Percentiles rank a stretch among this genome's conserved stretches.
These are phyloP conservation scores for Sinonovacula constricta DNA, from an alignment of 1,140 invertebrate species.

Conservation along the genomic window DNA sequence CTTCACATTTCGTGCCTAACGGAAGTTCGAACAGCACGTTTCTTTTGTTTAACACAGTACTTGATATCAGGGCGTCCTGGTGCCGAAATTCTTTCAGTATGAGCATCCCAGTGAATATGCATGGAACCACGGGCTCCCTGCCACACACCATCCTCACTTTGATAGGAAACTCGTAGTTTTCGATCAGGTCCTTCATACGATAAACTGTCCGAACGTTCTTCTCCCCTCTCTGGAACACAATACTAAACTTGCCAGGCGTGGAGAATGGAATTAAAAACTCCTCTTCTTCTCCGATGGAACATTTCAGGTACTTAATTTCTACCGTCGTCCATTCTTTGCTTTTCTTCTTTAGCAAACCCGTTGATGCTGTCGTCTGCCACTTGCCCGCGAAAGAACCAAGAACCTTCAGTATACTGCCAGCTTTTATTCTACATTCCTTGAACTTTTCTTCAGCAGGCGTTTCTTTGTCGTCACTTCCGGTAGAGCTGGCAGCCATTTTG, in stretches of 20 bases:
- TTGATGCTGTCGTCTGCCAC: slow-evolving; percentile 66
- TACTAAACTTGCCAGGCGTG: slow-evolving; percentile 68
- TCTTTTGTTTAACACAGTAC: slow-evolving; percentile 67
- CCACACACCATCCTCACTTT: slow-evolving; percentile 71
- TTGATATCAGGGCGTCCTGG: slow-evolving; percentile 62
- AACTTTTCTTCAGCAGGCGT: slow-evolving; percentile 42
- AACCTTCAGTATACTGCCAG: slow-evolving; percentile 62
- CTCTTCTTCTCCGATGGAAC: slow-evolving; percentile 59
- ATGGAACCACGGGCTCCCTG: slow-evolving; percentile 69
- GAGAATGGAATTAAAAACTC: slow-evolving; percentile 67
- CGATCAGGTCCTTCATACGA: slow-evolving; percentile 69
- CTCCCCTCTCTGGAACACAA: slow-evolving; percentile 65
- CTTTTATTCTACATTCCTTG: slow-evolving; percentile 65
- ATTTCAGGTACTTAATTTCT: slow-evolving; percentile 71
- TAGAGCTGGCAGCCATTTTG: slow-evolving; percentile 49
- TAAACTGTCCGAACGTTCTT: slow-evolving; percentile 63
- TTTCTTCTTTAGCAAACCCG: slow-evolving; percentile 65
- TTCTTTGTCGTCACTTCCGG: neutral
- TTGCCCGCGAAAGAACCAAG: slow-evolving; percentile 66
- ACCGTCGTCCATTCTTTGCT: slow-evolving; percentile 62
- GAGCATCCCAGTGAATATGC: slow-evolving; percentile 73
- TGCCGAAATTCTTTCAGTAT: slow-evolving; percentile 48
- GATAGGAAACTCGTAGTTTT: slow-evolving; percentile 63
- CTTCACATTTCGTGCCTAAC: slow-evolving; percentile 34
- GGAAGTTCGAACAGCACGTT: slow-evolving; percentile 73